A percentile compares a stretch with the other conserved stretches of the same genome.
Conservation (phyloP, 2,888 invertebrate species). For the Agrilus biguttatus region DNA sequence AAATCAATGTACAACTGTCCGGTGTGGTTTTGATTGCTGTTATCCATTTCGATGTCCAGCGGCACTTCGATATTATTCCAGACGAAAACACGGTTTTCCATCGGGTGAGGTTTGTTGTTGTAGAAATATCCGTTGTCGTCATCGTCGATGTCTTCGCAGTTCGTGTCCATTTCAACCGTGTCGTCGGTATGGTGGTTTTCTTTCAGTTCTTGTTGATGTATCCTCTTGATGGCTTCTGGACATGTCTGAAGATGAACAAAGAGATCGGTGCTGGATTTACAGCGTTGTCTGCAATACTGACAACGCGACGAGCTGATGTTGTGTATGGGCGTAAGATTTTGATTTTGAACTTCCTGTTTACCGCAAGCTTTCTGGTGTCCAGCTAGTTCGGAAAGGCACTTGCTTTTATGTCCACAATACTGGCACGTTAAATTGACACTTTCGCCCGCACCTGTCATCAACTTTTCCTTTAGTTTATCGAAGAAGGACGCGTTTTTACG, state of each 20-base stretch:
- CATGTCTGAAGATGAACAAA: conserved; percentile 63
- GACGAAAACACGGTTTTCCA: conserved; percentile 70
- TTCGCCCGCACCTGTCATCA: conserved; percentile 48
- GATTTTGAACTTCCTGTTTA: conserved; percentile 25
- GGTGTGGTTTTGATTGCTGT: conserved; percentile 25
- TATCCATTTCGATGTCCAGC: conserved; percentile 24
- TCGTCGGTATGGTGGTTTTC: not conserved
- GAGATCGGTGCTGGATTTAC: conserved; percentile 71
- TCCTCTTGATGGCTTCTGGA: conserved; percentile 37
- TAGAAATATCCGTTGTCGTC: not conserved
- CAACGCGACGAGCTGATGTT: conserved; percentile 61
- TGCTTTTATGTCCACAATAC: conserved; percentile 61
- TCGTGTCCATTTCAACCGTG: conserved; percentile 5
- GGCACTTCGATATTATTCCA: conserved; percentile 55
- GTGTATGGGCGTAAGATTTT: conserved; percentile 25
- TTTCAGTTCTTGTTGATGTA: conserved; percentile 15
- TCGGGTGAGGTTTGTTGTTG: conserved; percentile 47
- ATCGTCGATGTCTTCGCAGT: conserved; percentile 19
- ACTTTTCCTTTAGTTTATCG: conserved; percentile 64
- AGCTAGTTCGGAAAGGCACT: conserved; percentile 67
- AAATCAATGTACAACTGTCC: conserved; percentile 4
- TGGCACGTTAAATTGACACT: conserved; percentile 53
- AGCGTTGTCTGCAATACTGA: conserved; percentile 73
- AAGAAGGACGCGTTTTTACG: conserved; percentile 68
- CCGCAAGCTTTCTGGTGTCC: conserved; percentile 61